Conservation (phyloP, 1,140 invertebrate genomes). For the Steinernema khuongi region DNA sequence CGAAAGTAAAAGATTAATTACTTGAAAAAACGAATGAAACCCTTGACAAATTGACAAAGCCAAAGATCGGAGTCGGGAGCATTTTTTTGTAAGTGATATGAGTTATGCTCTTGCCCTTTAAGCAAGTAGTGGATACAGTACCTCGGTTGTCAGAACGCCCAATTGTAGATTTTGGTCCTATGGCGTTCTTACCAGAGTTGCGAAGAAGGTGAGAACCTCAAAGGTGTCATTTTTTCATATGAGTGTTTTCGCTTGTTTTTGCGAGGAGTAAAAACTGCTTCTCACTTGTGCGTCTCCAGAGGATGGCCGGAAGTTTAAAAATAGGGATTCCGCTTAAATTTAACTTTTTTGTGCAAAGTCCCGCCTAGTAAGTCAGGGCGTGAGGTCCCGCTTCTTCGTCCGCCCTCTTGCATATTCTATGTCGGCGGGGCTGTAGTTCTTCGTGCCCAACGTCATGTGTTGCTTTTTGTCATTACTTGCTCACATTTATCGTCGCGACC, state of each 20-base stretch:
- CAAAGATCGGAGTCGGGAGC: not conserved
- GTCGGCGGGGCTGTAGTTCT: not conserved
- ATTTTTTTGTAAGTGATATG: not conserved
- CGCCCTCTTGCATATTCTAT: not conserved
- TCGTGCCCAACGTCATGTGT: conserved; percentile 7
- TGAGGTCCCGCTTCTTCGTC: not conserved
- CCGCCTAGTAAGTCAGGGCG: not conserved
- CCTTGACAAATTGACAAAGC: not conserved
- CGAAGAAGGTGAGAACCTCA: too few species aligned
- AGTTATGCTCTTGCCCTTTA: not conserved
- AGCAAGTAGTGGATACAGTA: not conserved
- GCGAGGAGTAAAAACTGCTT: too few species aligned
- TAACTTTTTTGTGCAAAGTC: not conserved
- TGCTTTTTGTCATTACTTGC: conserved; percentile 12
- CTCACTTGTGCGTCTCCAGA: too few species aligned
- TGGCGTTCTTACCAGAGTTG: too few species aligned
- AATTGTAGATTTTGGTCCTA: too few species aligned
- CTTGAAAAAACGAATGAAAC: not conserved
- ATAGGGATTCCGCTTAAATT: not conserved
- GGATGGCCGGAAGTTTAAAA: too few species aligned
- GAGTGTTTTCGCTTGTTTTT: too few species aligned
- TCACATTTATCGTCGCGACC: not conserved
- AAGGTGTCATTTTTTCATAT: too few species aligned
- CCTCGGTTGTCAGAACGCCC: not conserved
- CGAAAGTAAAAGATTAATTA: not conserved